A percentile compares a stretch with the other conserved stretches of the same genome.
Conservation (phyloP, 2,113 vertebrate species). For the Theristicus caerulescens region DNA sequence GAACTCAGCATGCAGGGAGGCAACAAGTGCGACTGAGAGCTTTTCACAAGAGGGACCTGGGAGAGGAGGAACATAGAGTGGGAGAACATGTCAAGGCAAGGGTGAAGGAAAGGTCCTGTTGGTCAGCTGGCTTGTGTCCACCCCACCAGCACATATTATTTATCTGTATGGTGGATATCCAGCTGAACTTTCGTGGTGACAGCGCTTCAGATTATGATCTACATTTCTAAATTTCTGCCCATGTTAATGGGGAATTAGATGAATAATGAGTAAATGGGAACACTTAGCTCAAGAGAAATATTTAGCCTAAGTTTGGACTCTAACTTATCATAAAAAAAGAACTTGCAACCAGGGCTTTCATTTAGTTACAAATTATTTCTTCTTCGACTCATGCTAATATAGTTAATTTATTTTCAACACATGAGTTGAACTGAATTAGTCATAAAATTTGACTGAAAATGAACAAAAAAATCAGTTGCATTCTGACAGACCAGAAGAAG, state of each 20-base stretch:
- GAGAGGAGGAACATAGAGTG: fast-evolving
- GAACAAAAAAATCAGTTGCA: neutral
- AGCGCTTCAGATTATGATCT: neutral
- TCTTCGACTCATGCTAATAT: neutral
- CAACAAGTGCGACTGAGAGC: neutral
- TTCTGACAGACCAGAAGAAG: neutral
- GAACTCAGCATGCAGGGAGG: neutral
- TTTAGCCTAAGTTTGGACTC: neutral
- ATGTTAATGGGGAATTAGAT: neutral
- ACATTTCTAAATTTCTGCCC: neutral
- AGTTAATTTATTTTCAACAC: neutral
- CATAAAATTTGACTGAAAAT: neutral
- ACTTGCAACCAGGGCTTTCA: neutral
- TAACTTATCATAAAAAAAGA: neutral
- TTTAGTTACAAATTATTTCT: neutral
- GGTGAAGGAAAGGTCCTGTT: neutral
- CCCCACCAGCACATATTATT: neutral
- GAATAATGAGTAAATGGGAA: neutral
- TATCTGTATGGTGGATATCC: neutral
- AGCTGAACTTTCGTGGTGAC: neutral
- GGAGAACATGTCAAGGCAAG: neutral
- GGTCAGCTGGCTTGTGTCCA: neutral
- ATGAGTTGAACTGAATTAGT: neutral
- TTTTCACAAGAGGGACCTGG: neutral
- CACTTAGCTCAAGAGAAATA: neutral